Conservation (phyloP, 2,113 vertebrate species). For the Pluvialis apricaria region DNA sequence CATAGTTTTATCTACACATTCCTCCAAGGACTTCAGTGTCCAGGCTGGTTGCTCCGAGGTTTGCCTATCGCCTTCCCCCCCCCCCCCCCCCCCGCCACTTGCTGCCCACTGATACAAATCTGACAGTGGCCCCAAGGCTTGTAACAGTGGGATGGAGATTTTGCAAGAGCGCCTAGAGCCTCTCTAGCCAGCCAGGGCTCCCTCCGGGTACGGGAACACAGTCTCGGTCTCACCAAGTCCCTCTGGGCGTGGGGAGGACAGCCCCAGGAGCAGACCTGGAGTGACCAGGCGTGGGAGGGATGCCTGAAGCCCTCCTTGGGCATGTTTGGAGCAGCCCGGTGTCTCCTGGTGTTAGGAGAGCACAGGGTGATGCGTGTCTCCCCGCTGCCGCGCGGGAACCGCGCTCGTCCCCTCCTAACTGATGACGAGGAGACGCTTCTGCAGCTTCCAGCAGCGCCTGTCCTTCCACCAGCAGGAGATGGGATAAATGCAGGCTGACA, state of each 20-base stretch:
- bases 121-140: neutral
- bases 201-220: neutral
- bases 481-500: too few relatives aligned
- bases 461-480: neutral
- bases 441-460: neutral
- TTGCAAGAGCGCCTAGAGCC: neutral
- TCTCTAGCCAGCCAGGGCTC: neutral
- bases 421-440: neutral
- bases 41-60: accelerated
- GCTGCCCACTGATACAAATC: neutral
- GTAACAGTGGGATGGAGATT: neutral
- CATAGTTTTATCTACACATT: neutral
- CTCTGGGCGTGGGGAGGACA: neutral
- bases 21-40: neutral
- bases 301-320: neutral
- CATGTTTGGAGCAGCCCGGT: neutral
- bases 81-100: too few relatives aligned
- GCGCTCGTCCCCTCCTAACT: neutral
- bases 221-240: neutral
- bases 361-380: neutral
- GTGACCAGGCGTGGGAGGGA: neutral
- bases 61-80: neutral
- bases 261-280: neutral
- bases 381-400: neutral
- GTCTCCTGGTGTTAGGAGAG: neutral